Evolutionary conservation across 2,113 vertebrate species (phyloP).

Genomic region (Oophaga pumilio): DNA sequence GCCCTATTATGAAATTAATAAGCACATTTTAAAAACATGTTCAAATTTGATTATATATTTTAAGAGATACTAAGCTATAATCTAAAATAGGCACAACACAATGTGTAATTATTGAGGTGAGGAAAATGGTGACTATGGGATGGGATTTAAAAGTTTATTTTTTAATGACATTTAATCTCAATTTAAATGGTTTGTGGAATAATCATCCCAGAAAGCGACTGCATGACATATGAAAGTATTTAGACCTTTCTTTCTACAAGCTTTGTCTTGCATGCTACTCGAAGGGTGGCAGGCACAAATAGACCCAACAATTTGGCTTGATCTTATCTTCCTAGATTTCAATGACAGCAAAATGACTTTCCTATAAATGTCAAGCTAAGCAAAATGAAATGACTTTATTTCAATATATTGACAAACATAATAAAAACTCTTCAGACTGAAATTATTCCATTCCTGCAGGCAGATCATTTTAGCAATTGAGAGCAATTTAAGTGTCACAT

Average conservation of each 20-base stretch:
- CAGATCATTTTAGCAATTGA: constrained; percentile 57
- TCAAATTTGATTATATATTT: not conserved
- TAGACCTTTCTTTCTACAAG: constrained; percentile 16
- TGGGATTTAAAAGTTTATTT: not conserved
- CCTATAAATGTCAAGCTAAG: constrained; percentile 57
- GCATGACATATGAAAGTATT: constrained; percentile 27
- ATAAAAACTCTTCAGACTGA: constrained; percentile 58
- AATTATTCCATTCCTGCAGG: constrained; percentile 56
- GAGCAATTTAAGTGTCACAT: constrained; percentile 57
- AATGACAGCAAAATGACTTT: constrained; percentile 54
- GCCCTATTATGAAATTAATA: no score
- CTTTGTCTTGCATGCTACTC: constrained; percentile 23
- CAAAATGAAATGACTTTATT: constrained; percentile 57
- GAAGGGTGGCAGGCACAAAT: constrained; percentile 38
- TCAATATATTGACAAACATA: constrained; percentile 58
- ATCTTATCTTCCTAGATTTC: constrained; percentile 52
- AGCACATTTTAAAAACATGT: no score
- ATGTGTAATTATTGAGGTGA: not conserved
- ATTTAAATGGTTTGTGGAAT: not conserved
- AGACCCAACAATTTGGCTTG: constrained; percentile 49
- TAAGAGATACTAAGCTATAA: not conserved
- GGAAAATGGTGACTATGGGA: not conserved
- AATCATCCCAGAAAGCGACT: not conserved
- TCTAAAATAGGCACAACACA: not conserved
- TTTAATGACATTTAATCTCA: constrained; percentile 17